Conservation (phyloP, 2,888 invertebrate species). For the Ennomos erosarius region DNA sequence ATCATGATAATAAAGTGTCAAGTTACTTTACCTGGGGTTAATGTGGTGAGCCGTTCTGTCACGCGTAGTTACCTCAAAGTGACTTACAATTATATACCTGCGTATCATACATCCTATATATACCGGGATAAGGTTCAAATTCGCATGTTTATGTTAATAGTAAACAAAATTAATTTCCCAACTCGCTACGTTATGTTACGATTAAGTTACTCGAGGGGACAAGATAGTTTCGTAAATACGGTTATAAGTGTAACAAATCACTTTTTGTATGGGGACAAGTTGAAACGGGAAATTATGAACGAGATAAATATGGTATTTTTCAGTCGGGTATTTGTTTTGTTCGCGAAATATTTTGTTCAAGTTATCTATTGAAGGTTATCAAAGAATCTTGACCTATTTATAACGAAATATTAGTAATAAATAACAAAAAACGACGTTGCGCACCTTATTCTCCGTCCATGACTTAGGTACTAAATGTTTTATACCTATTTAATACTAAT, state of each 20-base stretch:
- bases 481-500: too few species aligned
- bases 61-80: slow-evolving; percentile 39
- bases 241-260: slow-evolving; percentile 33
- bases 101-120: slow-evolving; percentile 19
- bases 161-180: slow-evolving; percentile 42
- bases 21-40: slow-evolving; percentile 41
- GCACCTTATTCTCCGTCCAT: too few species aligned
- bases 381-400: neutral
- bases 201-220: slow-evolving; percentile 29
- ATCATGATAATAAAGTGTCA: slow-evolving; percentile 41
- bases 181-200: slow-evolving; percentile 32
- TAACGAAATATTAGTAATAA: too few species aligned
- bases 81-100: slow-evolving; percentile 30
- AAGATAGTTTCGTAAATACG: slow-evolving; percentile 35
- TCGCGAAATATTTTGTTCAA: neutral
- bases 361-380: neutral
- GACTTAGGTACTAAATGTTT: too few species aligned
- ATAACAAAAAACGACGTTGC: too few species aligned
- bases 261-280: slow-evolving; percentile 20
- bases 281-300: slow-evolving; percentile 5
- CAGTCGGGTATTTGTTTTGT: neutral
- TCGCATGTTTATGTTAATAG: slow-evolving; percentile 14
- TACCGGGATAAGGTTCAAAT: slow-evolving; percentile 22
- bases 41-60: slow-evolving; percentile 39
- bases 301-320: slow-evolving; percentile 4